phyloP scores from a whole-genome alignment of 2,113 vertebrate species.

The Saguinus midas region DNA sequence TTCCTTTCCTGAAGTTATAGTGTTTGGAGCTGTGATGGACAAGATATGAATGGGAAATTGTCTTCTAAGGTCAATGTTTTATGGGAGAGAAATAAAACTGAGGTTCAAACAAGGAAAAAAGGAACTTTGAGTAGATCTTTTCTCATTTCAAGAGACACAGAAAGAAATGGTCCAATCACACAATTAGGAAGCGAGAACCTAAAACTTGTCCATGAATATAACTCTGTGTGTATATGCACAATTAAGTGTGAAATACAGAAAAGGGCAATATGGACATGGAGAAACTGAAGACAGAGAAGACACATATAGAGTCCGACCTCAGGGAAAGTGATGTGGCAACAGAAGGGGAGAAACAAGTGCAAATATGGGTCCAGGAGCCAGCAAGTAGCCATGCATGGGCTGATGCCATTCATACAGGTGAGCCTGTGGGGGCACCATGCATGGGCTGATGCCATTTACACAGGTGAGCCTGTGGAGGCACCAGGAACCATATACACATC shows the following conservation, averaged over 20 bases:
- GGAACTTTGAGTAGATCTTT: not conserved
- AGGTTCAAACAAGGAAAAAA: not conserved
- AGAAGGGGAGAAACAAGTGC: not conserved
- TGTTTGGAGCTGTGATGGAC: not conserved
- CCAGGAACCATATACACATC: not conserved
- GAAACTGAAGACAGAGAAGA: not conserved
- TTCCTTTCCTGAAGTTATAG: not conserved
- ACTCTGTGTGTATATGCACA: not conserved
- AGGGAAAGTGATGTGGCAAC: not conserved
- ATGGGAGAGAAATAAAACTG: not conserved
- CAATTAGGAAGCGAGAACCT: not conserved
- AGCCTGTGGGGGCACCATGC: accelerated
- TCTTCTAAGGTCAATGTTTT: not conserved
- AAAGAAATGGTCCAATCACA: not conserved
- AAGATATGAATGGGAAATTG: not conserved
- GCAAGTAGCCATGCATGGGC: not conserved
- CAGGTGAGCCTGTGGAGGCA: accelerated
- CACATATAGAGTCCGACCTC: not conserved
- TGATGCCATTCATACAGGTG: no score
- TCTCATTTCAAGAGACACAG: not conserved
- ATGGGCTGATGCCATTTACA: not conserved
- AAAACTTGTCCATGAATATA: not conserved
- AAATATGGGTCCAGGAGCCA: not conserved
- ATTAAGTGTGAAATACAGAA: not conserved
- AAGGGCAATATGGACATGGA: not conserved